Evolutionary conservation across 2,113 vertebrate genomes (phyloP).

Genomic region (Empidonax alnorum): DNA sequence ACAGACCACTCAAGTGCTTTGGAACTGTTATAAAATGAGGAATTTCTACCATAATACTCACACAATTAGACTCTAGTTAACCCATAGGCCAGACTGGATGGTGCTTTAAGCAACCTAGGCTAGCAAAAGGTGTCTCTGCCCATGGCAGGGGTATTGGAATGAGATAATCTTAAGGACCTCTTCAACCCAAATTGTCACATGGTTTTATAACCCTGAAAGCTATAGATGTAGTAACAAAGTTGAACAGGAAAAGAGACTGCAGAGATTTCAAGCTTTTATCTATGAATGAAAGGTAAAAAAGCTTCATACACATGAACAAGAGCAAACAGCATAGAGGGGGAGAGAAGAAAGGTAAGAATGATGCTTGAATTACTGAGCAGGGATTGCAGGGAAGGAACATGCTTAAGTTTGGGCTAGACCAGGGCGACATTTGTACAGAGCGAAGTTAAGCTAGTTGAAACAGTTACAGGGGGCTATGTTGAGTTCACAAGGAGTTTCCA

Average conservation of each 20-base stretch:
- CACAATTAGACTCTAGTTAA: accelerated
- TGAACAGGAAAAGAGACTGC: neutral
- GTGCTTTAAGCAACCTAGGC: neutral
- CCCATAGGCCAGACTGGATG: neutral
- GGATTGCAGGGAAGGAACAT: neutral
- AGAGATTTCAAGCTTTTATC: neutral
- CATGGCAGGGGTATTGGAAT: accelerated
- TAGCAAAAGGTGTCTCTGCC: neutral
- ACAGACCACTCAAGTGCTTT: neutral
- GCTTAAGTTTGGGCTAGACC: neutral
- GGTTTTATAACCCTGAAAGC: neutral
- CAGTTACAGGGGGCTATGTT: neutral
- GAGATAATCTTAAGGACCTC: neutral
- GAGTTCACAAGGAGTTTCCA: neutral
- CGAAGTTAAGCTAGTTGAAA: neutral
- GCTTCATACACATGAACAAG: neutral
- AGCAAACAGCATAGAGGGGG: neutral
- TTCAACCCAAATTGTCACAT: neutral
- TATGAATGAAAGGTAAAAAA: neutral
- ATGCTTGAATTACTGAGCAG: neutral
- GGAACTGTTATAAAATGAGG: neutral
- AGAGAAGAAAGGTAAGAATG: neutral
- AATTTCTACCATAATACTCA: neutral
- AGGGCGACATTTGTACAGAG: neutral
- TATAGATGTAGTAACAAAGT: neutral